Percentiles rank a stretch among this genome's conserved stretches.
Evolutionary conservation across 2,797 vertebrate genomes (phyloP).

Genomic region (Tympanoctomys barrerae): DNA sequence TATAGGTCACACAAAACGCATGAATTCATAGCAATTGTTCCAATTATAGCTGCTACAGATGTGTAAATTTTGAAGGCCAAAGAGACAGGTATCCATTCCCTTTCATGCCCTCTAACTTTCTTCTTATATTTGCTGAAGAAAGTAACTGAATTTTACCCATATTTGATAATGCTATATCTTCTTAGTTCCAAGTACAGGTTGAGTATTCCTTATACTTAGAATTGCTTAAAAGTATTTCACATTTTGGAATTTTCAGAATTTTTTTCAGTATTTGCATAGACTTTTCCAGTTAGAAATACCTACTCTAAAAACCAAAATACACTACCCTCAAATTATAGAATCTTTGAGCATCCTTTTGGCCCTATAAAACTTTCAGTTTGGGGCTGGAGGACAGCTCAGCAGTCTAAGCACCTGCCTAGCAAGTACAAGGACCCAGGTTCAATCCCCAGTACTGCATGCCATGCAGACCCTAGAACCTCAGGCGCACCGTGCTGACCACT

Average conservation of each 20-base stretch:
- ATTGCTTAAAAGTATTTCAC: neutral
- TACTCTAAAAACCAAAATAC: neutral
- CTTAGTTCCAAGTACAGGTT: neutral
- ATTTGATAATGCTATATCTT: neutral
- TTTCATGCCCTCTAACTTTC: neutral
- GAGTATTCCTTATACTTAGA: neutral
- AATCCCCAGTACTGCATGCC: too few species aligned
- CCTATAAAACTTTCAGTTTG: neutral
- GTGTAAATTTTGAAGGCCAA: neutral
- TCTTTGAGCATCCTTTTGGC: neutral
- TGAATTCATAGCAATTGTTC: neutral
- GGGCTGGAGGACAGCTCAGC: too few species aligned
- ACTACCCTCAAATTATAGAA: neutral
- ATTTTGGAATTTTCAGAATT: neutral
- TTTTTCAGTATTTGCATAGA: neutral
- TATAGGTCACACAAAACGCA: neutral
- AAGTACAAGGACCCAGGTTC: too few species aligned
- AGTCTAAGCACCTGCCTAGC: too few species aligned
- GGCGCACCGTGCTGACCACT: too few species aligned
- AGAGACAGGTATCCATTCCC: neutral
- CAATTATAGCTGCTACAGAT: neutral
- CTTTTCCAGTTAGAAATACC: too few species aligned
- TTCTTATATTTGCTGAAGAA: neutral
- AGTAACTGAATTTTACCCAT: neutral
- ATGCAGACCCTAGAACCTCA: too few species aligned